Conservation (phyloP, 2,888 invertebrate species). For the Amiota minor region DNA sequence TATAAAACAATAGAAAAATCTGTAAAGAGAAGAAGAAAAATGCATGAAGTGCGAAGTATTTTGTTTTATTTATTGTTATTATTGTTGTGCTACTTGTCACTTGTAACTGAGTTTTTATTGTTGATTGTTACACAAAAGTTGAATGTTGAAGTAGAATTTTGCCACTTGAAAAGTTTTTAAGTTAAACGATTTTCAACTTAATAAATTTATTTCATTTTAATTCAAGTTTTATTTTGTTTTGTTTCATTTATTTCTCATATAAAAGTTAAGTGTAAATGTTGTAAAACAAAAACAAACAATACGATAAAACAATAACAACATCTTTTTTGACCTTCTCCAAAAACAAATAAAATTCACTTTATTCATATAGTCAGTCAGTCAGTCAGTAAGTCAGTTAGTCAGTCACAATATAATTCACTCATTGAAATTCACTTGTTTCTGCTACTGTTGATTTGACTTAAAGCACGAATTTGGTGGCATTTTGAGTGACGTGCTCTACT, state of each 20-base stretch:
- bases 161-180: not conserved
- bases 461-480: constrained; percentile 65
- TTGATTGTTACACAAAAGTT: no score
- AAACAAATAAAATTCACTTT: constrained; percentile 51
- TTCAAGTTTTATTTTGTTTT: no score
- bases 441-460: constrained; percentile 38
- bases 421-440: not conserved
- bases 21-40: no score
- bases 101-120: not conserved
- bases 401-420: not conserved
- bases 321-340: constrained; percentile 59
- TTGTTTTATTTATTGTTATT: no score
- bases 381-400: constrained; percentile 30
- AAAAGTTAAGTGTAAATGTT: constrained; percentile 55
- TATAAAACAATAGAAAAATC: no score
- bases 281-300: constrained; percentile 25
- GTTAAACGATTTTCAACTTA: not conserved
- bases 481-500: constrained; percentile 58
- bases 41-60: no score
- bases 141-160: no score
- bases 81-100: not conserved
- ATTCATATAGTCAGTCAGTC: constrained; percentile 23
- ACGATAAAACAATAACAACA: constrained; percentile 29
- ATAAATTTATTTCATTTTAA: constrained; percentile 44
- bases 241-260: no score